Evolutionary conservation across 37 sponge, comb jelly and placozoan species (phyloP).

Genomic region (Lycopodina hypogea): DNA sequence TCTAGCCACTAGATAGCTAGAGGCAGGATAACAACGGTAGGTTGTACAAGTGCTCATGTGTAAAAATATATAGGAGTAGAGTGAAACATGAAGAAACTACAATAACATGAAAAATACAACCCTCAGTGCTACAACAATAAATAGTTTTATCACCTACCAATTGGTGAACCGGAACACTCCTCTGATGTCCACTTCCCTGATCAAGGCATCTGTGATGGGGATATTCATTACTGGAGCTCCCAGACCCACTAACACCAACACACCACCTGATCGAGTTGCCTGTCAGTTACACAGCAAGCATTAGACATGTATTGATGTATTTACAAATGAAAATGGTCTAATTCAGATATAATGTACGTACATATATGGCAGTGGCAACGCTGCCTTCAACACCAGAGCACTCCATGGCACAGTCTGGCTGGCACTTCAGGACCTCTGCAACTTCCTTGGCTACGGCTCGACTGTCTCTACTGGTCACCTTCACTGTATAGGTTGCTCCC

Average conservation of each 20-base stretch:
- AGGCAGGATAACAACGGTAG: conserved; percentile 84
- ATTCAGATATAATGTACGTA: too few relatives aligned
- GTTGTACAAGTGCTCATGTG: conserved; percentile 73
- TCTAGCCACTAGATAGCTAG: conserved; percentile 74
- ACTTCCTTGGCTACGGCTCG: conserved; percentile 53
- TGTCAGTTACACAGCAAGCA: too few relatives aligned
- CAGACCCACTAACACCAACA: too few relatives aligned
- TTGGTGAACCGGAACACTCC: conserved; percentile 92
- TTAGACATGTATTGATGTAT: too few relatives aligned
- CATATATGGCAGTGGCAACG: conserved; percentile 74
- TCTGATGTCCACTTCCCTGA: too few relatives aligned
- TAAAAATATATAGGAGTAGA: conserved; percentile 80
- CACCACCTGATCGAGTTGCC: too few relatives aligned
- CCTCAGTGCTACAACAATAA: background rate
- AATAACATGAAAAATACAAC: background rate
- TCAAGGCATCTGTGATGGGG: conserved; percentile 88
- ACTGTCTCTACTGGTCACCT: conserved; percentile 46
- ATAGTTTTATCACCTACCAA: conserved; percentile 43
- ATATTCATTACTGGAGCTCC: conserved; percentile 63
- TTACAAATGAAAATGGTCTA: too few relatives aligned
- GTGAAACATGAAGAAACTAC: conserved; percentile 60
- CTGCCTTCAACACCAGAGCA: conserved; percentile 78
- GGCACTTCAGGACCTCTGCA: conserved; percentile 19
- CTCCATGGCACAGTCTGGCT: conserved; percentile 64
- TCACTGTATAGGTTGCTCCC: conserved; percentile 58